Evolutionary conservation across 2,888 invertebrate genomes (phyloP), one percentile per base, ranked within the genome.

Genomic region (Nymphalis polychloros): DNA sequence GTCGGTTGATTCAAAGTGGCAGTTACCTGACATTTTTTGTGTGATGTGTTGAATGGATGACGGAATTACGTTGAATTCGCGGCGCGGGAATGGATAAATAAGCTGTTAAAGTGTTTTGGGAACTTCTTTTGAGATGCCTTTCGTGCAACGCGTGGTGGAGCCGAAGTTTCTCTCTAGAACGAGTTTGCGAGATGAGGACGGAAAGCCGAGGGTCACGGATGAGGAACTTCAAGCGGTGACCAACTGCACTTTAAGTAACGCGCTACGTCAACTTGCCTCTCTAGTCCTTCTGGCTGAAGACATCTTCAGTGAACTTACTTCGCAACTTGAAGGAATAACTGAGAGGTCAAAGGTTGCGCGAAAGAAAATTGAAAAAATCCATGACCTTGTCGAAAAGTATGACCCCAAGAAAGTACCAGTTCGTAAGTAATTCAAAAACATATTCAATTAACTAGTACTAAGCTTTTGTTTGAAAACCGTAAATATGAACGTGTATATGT

Each of bases 321-420:
- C 93, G 73, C 96, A 97, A 84, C 93, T 97, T 75, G 94, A 95
- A 81, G 93, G 93, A 73, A 94, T 98, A 77, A 94, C 95, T 68
- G 95, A 95, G 80, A 94, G 97, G 75, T 95, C 97, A 69, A 95
- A 95, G 70, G 89, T 89, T 62, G 94, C 97, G 68, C 95, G 95
- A 84, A 89, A 90, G 68, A 95, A 95, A 84, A 94, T 98, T 78
- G 93, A 93, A 77, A 92, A 90, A 78, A 94, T 97, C 78, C 95
- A 96, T 83, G 94, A 94, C 77, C 94, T 94, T 80, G 95, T 97
- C 79, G 94, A 93, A 80, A 93, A 93, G 74, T 96, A 95, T 90
- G 97, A 98, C 89, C 97, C 98, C 71, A 97, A 97, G 94, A 96
- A 95, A 90, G 96, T 97, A 85, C 95, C 97, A 95, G 97, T 98